Evolutionary conservation across 2,113 vertebrate species (phyloP).

Genomic region (Recurvirostra avosetta): DNA sequence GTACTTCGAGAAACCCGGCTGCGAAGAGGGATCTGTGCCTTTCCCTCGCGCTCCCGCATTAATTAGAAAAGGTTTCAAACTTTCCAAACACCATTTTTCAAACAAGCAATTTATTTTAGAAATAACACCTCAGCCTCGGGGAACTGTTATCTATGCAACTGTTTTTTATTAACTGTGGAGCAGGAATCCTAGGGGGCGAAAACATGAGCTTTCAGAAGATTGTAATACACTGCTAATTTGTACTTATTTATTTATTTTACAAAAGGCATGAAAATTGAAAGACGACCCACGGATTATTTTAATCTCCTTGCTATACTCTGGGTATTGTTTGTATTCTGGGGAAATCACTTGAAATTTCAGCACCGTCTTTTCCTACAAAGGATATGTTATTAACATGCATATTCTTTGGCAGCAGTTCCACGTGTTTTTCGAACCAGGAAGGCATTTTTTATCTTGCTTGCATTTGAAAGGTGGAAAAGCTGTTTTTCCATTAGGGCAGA

Average conservation of each 20-base stretch:
- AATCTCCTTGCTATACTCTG: slow-evolving; percentile 22
- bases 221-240: slow-evolving; percentile 4
- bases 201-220: neutral
- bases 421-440: slow-evolving; percentile 17
- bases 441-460: slow-evolving; percentile 47
- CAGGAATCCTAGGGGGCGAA: neutral
- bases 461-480: slow-evolving; percentile 45
- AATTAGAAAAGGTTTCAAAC: slow-evolving; percentile 14
- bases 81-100: slow-evolving; percentile 18
- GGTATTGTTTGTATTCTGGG: slow-evolving; percentile 30
- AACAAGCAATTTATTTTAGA: slow-evolving; percentile 58
- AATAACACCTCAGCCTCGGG: neutral
- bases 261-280: slow-evolving; percentile 8
- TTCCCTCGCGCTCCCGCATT: neutral
- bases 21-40: neutral
- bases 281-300: slow-evolving; percentile 28
- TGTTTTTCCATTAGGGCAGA: slow-evolving; percentile 37
- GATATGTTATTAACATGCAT: slow-evolving; percentile 28
- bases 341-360: slow-evolving; percentile 32
- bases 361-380: neutral
- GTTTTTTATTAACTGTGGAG: slow-evolving; percentile 30
- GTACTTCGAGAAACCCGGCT: neutral
- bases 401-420: slow-evolving; percentile 21
- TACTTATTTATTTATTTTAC: slow-evolving; percentile 20
- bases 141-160: slow-evolving; percentile 27